phyloP scores from a whole-genome alignment of 2,797 vertebrate species.

The Hydrolagus colliei region DNA sequence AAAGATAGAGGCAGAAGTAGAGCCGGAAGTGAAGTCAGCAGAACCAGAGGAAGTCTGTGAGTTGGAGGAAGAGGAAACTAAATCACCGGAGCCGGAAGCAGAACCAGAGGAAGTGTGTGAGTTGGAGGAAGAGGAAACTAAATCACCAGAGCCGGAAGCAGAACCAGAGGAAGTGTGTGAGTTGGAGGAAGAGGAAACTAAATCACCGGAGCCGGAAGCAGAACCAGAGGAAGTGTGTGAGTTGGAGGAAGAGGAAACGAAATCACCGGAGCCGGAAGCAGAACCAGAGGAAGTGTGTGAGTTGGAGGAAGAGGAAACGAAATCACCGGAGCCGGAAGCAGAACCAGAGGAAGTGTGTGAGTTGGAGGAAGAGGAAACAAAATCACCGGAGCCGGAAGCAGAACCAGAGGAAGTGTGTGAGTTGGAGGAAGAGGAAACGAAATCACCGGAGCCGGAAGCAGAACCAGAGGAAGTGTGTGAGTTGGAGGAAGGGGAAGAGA shows the following conservation, averaged over 20 bases:
- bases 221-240: no score
- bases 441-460: neutral
- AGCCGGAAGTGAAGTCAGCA: neutral
- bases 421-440: neutral
- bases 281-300: no score
- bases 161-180: neutral
- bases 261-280: no score
- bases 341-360: neutral
- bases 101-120: no score
- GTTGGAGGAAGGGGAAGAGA: neutral
- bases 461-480: neutral
- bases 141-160: no score
- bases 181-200: neutral
- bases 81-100: no score
- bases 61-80: neutral
- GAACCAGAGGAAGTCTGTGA: no score
- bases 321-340: neutral
- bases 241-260: no score
- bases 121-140: no score
- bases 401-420: neutral
- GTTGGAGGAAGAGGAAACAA: neutral
- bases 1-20: neutral
- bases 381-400: neutral
- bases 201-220: no score
- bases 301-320: neutral